phyloP scores from a whole-genome alignment of 1,140 invertebrate species.

The Hestina assimilis region DNA sequence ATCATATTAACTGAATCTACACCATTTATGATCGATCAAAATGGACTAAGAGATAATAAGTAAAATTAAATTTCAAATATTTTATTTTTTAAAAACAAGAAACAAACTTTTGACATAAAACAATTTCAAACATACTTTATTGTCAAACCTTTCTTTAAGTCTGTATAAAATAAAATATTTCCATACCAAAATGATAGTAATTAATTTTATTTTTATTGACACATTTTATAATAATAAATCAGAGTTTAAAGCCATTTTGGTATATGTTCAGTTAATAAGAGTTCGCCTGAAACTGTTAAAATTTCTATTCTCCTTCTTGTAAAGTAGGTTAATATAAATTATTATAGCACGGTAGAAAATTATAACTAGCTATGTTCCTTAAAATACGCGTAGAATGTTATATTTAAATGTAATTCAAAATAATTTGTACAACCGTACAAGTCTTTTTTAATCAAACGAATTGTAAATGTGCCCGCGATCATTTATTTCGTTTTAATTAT shows the following conservation, averaged over 20 bases:
- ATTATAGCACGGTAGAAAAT: conserved; percentile 56
- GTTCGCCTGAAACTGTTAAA: conserved; percentile 32
- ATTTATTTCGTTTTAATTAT: conserved; percentile 53
- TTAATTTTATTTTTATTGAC: too few relatives aligned
- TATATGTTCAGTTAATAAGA: conserved; percentile 29
- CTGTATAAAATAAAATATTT: too few relatives aligned
- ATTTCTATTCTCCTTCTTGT: conserved; percentile 61
- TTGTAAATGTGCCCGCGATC: conserved; percentile 21
- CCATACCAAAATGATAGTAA: too few relatives aligned
- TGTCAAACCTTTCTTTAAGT: too few relatives aligned
- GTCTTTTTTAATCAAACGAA: conserved; percentile 34
- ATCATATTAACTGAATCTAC: conserved; percentile 31
- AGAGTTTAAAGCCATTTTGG: too few relatives aligned
- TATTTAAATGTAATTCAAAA: conserved; percentile 50
- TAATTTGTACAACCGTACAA: conserved; percentile 47
- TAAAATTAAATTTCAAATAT: too few relatives aligned
- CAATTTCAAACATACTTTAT: too few relatives aligned
- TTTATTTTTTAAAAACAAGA: too few relatives aligned
- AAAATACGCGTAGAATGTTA: conserved; percentile 54
- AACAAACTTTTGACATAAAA: too few relatives aligned
- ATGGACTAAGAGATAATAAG: too few relatives aligned
- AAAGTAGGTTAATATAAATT: conserved; percentile 61
- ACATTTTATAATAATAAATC: too few relatives aligned
- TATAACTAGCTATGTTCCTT: conserved; percentile 70
- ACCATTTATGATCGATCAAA: too few relatives aligned